Evolutionary conservation across 2,888 invertebrate species (phyloP).

Genomic region (Polydrusus tereticollis): DNA sequence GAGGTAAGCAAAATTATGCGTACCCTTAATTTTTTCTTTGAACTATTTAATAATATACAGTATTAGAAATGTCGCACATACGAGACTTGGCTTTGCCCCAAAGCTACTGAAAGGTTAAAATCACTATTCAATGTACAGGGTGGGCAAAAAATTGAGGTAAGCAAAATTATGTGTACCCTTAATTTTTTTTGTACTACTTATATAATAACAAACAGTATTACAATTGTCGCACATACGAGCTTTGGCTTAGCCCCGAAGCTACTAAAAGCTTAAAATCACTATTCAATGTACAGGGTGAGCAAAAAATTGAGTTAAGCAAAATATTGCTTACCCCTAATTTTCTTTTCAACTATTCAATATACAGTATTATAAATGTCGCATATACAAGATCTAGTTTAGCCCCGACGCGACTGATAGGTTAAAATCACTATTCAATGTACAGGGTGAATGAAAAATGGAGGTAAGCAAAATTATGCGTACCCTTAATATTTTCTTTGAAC

Average conservation of each 20-base stretch:
- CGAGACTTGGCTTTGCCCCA: no score
- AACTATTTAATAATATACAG: neutral
- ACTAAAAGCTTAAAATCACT: no score
- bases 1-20: neutral
- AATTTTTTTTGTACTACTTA: neutral
- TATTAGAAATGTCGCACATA: no score
- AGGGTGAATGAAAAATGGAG: neutral
- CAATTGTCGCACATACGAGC: no score
- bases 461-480: neutral
- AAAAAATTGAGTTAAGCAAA: neutral
- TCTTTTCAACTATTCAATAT: neutral
- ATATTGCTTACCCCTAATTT: neutral
- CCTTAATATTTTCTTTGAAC: neutral
- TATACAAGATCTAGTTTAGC: no score
- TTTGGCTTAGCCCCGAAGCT: no score
- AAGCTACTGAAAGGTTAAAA: no score
- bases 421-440: neutral
- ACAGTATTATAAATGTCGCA: no score
- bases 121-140: neutral
- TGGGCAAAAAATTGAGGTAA: neutral
- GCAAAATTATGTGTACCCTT: neutral
- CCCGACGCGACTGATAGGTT: no score
- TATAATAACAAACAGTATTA: no score
- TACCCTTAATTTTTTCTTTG: neutral
- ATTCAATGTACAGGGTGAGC: neutral